Conservation (phyloP, 2,888 invertebrate species). For the Crossocerus cetratus region DNA sequence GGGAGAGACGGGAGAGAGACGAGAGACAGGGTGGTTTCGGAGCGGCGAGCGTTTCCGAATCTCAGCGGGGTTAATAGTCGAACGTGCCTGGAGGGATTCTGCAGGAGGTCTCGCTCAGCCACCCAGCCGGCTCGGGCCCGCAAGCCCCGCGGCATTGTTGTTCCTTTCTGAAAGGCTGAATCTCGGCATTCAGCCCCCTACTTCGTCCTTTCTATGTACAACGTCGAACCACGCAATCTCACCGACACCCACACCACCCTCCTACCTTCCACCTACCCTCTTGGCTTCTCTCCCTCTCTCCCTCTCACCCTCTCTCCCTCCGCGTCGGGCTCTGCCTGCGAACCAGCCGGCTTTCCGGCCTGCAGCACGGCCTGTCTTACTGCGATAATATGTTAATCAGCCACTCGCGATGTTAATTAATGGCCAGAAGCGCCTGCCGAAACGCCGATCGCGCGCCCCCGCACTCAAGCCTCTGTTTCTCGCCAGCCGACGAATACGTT, state of each 20-base stretch:
- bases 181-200: conserved; percentile 43
- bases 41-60: conserved; percentile 63
- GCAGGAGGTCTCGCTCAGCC: conserved; percentile 26
- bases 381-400: conserved; percentile 72
- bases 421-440: conserved; percentile 47
- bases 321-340: conserved; percentile 29
- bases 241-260: background rate
- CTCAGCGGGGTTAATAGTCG: conserved; percentile 68
- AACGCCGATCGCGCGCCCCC: conserved; percentile 51
- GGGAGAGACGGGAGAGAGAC: too few species aligned
- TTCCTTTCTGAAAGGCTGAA: conserved; percentile 54
- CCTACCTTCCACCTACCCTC: background rate
- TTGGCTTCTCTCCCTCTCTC: conserved; percentile 4
- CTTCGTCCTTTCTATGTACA: conserved; percentile 30
- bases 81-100: conserved; percentile 64
- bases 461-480: too few species aligned
- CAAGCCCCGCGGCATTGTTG: conserved; percentile 45
- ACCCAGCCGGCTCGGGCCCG: conserved; percentile 3
- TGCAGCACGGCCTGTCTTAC: conserved; percentile 56
- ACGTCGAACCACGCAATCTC: conserved; percentile 3
- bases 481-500: too few species aligned
- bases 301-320: conserved; percentile 36
- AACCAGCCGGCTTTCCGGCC: conserved; percentile 29
- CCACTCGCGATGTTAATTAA: conserved; percentile 69
- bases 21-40: conserved; percentile 45